Conservation (phyloP, 1,140 invertebrate species). For the Melipona quadrifasciata region DNA sequence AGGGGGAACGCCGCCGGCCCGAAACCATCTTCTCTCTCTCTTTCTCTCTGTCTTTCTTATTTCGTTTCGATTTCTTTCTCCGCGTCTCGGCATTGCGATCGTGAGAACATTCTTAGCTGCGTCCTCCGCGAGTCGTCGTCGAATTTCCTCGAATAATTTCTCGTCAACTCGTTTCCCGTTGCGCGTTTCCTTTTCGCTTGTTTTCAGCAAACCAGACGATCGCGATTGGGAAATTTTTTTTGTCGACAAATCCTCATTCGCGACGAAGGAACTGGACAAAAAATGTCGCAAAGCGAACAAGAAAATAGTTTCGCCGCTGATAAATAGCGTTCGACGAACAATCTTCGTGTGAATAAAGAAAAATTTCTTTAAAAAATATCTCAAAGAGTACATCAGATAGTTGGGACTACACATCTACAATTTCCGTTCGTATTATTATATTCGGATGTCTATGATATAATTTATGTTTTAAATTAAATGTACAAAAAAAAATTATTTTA, state of each 20-base stretch:
- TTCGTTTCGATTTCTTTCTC: slow-evolving; percentile 45
- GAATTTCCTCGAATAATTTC: not conserved
- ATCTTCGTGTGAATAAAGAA: not conserved
- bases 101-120: slow-evolving; percentile 32
- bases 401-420: too few relatives aligned
- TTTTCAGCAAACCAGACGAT: not conserved
- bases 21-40: not conserved
- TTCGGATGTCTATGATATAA: too few relatives aligned
- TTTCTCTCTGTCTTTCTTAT: not conserved
- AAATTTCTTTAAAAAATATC: too few relatives aligned
- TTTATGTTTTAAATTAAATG: too few relatives aligned
- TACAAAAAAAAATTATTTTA: too few relatives aligned
- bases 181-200: not conserved
- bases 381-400: too few relatives aligned
- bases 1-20: not conserved
- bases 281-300: not conserved
- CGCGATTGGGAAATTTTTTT: too few relatives aligned
- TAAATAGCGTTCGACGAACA: not conserved
- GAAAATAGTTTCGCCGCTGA: too few relatives aligned
- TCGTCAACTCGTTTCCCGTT: not conserved
- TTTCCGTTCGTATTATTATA: too few relatives aligned
- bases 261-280: not conserved
- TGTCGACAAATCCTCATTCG: too few relatives aligned
- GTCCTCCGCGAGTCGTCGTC: not conserved
- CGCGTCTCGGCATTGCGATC: slow-evolving; percentile 14